A percentile compares a stretch with the other conserved stretches of the same genome.
Conservation (phyloP, 1,140 invertebrate genomes). For the Arctopsyche grandis region DNA sequence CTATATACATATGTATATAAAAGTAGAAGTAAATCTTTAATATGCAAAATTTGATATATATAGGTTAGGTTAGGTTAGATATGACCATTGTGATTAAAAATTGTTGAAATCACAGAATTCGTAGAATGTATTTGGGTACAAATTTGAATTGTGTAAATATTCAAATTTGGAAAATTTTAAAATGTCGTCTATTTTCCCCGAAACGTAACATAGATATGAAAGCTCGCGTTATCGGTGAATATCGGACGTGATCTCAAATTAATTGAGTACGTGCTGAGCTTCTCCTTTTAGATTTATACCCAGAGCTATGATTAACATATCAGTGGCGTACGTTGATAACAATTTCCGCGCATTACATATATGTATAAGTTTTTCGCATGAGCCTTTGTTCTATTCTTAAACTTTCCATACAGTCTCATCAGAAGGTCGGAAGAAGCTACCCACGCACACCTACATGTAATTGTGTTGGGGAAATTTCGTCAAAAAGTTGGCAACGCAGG, state of each 20-base stretch:
- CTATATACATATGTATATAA: too few relatives aligned
- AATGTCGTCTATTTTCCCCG: neutral
- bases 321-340: constrained; percentile 18
- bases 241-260: neutral
- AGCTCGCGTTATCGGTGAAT: neutral
- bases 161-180: neutral
- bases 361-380: too few relatives aligned
- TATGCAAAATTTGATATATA: too few relatives aligned
- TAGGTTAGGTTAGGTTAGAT: too few relatives aligned
- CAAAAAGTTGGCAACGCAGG: constrained; percentile 13
- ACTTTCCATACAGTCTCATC: neutral
- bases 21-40: too few relatives aligned
- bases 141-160: neutral
- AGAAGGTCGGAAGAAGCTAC: too few relatives aligned
- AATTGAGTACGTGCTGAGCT: constrained; percentile 3
- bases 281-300: neutral
- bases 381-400: neutral
- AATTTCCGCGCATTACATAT: neutral
- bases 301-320: too few relatives aligned
- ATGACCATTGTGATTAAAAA: too few relatives aligned
- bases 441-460: neutral
- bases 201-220: neutral
- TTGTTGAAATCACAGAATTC: too few relatives aligned
- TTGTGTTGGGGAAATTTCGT: constrained; percentile 16
- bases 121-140: too few relatives aligned